Conservation (phyloP, 2,113 vertebrate species). For the Gambusia holbrooki region DNA sequence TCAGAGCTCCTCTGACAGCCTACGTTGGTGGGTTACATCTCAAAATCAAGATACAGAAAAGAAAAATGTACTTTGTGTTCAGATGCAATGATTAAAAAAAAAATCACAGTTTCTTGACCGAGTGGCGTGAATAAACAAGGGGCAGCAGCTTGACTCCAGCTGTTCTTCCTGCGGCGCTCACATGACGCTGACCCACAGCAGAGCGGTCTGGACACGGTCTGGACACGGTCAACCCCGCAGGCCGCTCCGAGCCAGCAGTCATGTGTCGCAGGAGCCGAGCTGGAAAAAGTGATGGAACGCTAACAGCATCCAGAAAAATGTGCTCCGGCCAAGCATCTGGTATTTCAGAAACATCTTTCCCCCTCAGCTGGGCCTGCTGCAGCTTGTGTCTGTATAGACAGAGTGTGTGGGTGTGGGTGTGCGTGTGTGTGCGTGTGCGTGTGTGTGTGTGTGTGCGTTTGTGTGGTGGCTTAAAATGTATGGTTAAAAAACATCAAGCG, state of each 20-base stretch:
- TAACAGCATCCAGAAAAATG: slow-evolving; percentile 42
- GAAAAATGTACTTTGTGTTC: too few species aligned
- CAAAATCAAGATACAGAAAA: too few species aligned
- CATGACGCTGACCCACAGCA: slow-evolving; percentile 19
- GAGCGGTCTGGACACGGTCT: slow-evolving; percentile 30
- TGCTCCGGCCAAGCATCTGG: slow-evolving; percentile 71
- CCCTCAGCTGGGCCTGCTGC: neutral
- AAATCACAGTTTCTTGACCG: too few species aligned
- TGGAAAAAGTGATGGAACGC: slow-evolving; percentile 67
- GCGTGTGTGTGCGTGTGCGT: neutral
- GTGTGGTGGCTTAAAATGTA: neutral
- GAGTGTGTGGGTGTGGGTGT: neutral
- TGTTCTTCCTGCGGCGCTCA: neutral
- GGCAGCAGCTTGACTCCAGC: neutral
- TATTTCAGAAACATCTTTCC: slow-evolving; percentile 58
- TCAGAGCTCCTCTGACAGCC: too few species aligned
- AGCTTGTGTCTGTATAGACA: slow-evolving; percentile 1
- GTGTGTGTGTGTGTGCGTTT: slow-evolving; percentile 2
- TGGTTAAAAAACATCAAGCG: neutral
- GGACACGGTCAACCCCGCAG: neutral
- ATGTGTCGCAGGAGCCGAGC: slow-evolving; percentile 42
- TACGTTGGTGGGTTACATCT: too few species aligned
- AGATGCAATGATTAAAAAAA: too few species aligned
- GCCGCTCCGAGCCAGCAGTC: slow-evolving; percentile 47
- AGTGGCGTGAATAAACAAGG: too few species aligned